A percentile compares a stretch with the other conserved stretches of the same genome.
Conservation (phyloP, 2,797 vertebrate species). For the Corythornis leucogaster region DNA sequence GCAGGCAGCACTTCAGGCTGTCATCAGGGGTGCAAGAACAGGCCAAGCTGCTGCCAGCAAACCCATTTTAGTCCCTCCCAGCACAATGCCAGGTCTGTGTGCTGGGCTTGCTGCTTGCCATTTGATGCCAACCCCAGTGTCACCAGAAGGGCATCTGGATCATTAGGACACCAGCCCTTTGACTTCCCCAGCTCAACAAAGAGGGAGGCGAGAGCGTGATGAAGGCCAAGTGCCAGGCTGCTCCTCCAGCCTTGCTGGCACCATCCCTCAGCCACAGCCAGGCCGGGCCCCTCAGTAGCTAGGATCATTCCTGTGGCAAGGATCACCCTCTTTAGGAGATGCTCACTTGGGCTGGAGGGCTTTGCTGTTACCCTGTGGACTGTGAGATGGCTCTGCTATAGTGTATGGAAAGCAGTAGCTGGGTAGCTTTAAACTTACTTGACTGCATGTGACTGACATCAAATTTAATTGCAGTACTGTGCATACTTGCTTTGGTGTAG, state of each 20-base stretch:
- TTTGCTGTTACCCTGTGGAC: background rate
- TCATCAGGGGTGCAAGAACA: background rate
- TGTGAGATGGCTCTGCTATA: background rate
- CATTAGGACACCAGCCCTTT: conserved; percentile 40
- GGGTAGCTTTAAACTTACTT: background rate
- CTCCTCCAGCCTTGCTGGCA: background rate
- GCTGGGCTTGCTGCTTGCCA: background rate
- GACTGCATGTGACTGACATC: background rate
- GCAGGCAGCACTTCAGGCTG: background rate
- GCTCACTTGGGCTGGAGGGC: background rate
- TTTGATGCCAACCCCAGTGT: conserved; percentile 12
- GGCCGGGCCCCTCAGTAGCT: background rate
- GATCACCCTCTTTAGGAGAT: background rate
- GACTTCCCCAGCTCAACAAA: background rate
- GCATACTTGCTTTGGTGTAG: background rate
- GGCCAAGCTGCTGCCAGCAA: background rate
- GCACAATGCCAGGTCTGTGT: conserved; percentile 26
- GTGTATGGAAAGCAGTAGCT: background rate
- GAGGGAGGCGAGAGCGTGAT: background rate
- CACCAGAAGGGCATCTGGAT: conserved; percentile 16
- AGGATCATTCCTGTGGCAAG: background rate
- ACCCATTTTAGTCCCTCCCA: background rate
- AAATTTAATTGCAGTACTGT: background rate
- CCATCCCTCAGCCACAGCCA: background rate
- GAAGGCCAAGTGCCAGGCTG: background rate